phyloP scores from a whole-genome alignment of 30 jellyfish, hydroid and myxozoan genomes.

The Aurelia sp. region DNA sequence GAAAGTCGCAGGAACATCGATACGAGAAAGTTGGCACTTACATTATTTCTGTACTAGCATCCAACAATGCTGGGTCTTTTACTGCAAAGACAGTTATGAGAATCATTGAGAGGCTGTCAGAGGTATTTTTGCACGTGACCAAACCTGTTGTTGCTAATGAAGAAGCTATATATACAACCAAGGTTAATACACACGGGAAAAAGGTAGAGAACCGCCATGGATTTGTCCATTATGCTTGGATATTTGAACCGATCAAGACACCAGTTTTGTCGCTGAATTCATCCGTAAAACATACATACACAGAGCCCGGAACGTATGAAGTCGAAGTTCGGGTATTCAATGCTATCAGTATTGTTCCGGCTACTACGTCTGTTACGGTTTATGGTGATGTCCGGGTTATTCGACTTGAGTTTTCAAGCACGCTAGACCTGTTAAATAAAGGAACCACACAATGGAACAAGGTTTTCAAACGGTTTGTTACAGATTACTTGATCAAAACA shows the following conservation, averaged over 20 bases:
- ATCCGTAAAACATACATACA: constrained; percentile 49
- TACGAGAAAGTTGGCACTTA: constrained; percentile 67
- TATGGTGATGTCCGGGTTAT: constrained; percentile 68
- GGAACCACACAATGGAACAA: constrained; percentile 52
- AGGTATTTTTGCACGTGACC: constrained; percentile 38
- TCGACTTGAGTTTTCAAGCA: constrained; percentile 59
- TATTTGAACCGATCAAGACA: constrained; percentile 65
- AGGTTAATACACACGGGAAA: constrained; percentile 34
- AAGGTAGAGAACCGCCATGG: constrained; percentile 56
- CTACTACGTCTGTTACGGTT: constrained; percentile 56
- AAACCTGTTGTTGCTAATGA: constrained; percentile 62
- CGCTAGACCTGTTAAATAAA: constrained; percentile 52
- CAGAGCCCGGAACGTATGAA: constrained; percentile 64
- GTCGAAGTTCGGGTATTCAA: constrained; percentile 75
- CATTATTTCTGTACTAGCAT: constrained; percentile 69
- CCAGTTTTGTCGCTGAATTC: constrained; percentile 65
- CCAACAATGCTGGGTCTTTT: constrained; percentile 59
- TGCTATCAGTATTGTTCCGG: constrained; percentile 63
- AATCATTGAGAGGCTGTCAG: constrained; percentile 68
- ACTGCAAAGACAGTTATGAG: constrained; percentile 68
- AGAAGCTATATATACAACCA: constrained; percentile 44
- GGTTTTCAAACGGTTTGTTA: constrained; percentile 7
- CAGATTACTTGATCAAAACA: constrained; percentile 34
- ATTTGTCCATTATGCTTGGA: constrained; percentile 77
- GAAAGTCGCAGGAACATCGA: constrained; percentile 35